Base-by-base conservation (phyloP, 2,888 invertebrate genomes). In the Brachyptera risi region DNA sequence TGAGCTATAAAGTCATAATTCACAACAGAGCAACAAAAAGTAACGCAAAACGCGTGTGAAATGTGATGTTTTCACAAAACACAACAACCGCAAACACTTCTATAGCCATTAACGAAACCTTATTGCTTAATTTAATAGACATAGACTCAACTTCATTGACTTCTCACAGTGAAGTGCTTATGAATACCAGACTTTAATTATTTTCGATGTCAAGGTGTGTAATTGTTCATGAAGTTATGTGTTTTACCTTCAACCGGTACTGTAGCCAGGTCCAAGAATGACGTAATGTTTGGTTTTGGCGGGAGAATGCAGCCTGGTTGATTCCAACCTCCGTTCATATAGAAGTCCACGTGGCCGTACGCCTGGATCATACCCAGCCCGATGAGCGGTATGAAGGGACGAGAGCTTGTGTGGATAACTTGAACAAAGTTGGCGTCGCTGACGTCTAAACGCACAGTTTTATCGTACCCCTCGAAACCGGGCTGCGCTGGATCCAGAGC, bases 231-330 rank as follows among this genome's bases (percentile, higher is more conserved):
- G n/a, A n/a, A n/a, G n/a, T n/a, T n/a, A n/a, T n/a, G n/a, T n/a
- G n/a, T n/a, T n/a, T n/a, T 24, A 60, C 60, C 60, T 56, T 60
- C 60, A 3, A 56, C 56, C 5, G 56, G 17, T 9, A 56, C n/a
- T 5, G 56, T 19, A 21, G 37, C 47, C 21, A 56, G 56, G 23
- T 56, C 44, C 1, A 35, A 13, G 23, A 38, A 17, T 24, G 31
- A 31, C 31, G 35, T 17, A 11, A 44, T 23, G 35, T 44, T 47
- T n/a, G n/a, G n/a, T n/a, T n/a, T n/a, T n/a, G n/a, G n/a, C n/a
- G n/a, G n/a, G n/a, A n/a, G n/a, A n/a, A 23, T 24, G 67, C 87
- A 87, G 0, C 85, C 86, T 0, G 86, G 85, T 68, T 87, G 87
- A 51, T 75, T 75, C 74, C 80, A 77, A 0, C 87, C 87, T 0